These are phyloP conservation scores for Myotis lucifugus DNA, from an alignment of 2,113 vertebrate genomes.

Conservation along the genomic window DNA sequence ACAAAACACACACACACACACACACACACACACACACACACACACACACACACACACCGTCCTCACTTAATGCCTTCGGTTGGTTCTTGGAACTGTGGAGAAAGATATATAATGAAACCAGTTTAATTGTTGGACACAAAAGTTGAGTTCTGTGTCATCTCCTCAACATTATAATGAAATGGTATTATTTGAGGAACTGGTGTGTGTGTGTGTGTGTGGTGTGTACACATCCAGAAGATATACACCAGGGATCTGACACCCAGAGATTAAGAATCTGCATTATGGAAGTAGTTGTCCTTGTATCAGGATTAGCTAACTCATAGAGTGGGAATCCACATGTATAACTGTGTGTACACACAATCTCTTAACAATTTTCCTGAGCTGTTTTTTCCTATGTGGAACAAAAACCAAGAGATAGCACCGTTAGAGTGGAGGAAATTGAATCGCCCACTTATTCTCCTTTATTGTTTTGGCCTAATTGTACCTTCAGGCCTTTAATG, in stretches of 20 bases:
- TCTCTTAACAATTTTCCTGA: background rate
- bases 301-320: background rate
- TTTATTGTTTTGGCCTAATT: conserved; percentile 35
- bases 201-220: background rate
- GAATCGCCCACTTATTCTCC: background rate
- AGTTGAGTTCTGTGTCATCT: background rate
- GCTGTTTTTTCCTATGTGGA: background rate
- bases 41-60: no score
- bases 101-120: background rate
- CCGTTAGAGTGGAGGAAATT: conserved; percentile 2
- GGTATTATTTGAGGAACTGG: background rate
- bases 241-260: background rate
- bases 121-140: background rate
- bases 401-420: background rate
- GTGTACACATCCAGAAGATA: background rate
- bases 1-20: background rate
- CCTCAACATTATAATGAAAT: background rate
- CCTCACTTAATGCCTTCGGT: background rate
- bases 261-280: background rate
- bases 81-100: background rate
- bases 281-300: background rate
- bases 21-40: background rate
- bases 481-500: conserved; percentile 18
- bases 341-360: background rate
- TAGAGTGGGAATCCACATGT: background rate